Evolutionary conservation across 2,888 invertebrate species (phyloP), one percentile per base, ranked within the genome.

Genomic region (Ypsolopha sequella): DNA sequence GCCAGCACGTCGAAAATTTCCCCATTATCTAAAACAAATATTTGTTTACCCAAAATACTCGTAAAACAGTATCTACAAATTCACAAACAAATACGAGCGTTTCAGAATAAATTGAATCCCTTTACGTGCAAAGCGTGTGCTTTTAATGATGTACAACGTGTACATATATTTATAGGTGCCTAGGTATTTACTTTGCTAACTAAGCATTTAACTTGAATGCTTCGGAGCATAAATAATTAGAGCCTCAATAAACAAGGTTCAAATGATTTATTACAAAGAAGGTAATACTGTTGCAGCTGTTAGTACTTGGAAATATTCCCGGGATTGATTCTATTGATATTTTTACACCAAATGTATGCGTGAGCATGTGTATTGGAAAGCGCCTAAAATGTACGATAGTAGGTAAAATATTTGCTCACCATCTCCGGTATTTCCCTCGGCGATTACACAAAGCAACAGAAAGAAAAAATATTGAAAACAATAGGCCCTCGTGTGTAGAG

Each of bases 1-100:
- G 89, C 89, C 54, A 94, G 77, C 41, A 93, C 79, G 74, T 94
- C 93, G 60, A 79, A 86, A 41, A 74, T 67, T 54, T 91, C 89
- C 51, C 89, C 73, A 49, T 85, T 87, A 60, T 79, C 88, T 89
- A 67, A 24, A 24, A 24, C 24, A 24, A 24, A 24, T 24, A 24
- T 24, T 24, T 24, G 24, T 24, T 24, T 24, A 24, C 24, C 4
- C 24, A 24, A 24, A 24, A 24, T 4, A 24, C 24, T 24, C 24
- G 24, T 24, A 66, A 66, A 46, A 46, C 47, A 24, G 52, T 52
- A 52, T 54, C 54, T 24, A 24, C 24, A 24, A 24, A 24, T 24
- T 24, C 24, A 24, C 24, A 24, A 24, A 24, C 24, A 24, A 24
- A 24, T 24, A 24, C 24, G 24, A 24, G 24, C 24, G 24, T 24